These are phyloP conservation scores for Hybognathus amarus DNA, from an alignment of 2,797 vertebrate species.

Conservation along the genomic window DNA sequence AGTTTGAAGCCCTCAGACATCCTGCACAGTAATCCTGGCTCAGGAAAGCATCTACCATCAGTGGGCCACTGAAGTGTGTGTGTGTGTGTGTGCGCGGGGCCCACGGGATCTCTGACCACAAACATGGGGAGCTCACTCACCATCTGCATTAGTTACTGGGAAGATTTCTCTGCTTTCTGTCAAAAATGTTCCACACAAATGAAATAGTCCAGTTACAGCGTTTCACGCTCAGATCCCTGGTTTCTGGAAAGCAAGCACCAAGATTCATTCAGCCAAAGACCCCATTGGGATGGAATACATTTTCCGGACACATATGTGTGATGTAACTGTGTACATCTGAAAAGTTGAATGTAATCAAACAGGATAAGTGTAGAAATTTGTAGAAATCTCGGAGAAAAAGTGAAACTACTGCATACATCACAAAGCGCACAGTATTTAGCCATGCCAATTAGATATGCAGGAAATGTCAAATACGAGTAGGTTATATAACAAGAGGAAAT, in stretches of 20 bases:
- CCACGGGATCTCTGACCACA: conserved; percentile 42
- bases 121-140: conserved; percentile 37
- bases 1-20: conserved; percentile 69
- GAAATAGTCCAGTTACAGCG: conserved; percentile 17
- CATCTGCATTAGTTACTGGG: conserved; percentile 25
- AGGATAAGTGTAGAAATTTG: background rate
- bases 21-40: conserved; percentile 60
- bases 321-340: background rate
- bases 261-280: conserved; percentile 16
- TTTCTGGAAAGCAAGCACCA: conserved; percentile 3
- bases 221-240: background rate
- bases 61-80: conserved; percentile 43
- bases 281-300: background rate
- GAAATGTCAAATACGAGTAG: background rate
- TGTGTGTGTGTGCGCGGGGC: background rate
- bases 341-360: background rate
- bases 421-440: background rate
- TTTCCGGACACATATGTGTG: background rate
- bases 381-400: background rate
- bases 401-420: background rate
- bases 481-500: background rate
- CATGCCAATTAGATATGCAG: background rate
- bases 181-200: conserved; percentile 1
- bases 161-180: conserved; percentile 12
- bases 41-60: conserved; percentile 42